Base-by-base conservation (phyloP, 1,140 invertebrate species). In the Scaptomyza hsui region DNA sequence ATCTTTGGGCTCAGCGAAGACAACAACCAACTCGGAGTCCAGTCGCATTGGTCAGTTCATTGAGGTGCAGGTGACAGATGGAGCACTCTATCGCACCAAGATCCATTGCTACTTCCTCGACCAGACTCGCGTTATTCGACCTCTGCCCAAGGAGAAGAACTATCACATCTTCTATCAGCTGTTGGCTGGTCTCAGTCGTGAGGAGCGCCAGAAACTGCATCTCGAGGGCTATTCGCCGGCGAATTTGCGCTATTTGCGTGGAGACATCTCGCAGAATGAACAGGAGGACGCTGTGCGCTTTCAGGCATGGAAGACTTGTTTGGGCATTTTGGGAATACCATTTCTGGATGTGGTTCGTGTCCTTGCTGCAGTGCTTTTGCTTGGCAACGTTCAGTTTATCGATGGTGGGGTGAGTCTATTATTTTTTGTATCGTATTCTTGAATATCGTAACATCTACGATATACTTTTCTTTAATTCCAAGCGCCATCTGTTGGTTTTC, bases 111-210 rank as follows among this genome's bases (percentile, higher is more conserved):
- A 98, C 89, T 98, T 98, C 92, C 59, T 91, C 57, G 97, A 99
- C 89, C 96, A 98, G 92, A 98, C 96, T 24, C 94, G 98, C 53
- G 97, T 98, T 12, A 97, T 98, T 61, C 93, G 94, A 24, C 96
- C 96, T 4, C 92, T 97, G 69, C 93, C 95, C 6, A 95, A 96
- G 82, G 97, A 98, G 92, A 97, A 98, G 85, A 99, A 98, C 92
- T 99, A 98, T 91, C 97, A 99, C 89, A 98, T 99, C 89, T 99
- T 99, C 93, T 99, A 99, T 92, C 97, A 99, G 92, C 96, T 99
- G 95, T 92, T 99, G 19, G 97, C 97, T 12, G 97, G 97, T 3
- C 93, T 99, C 1, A 95, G 95, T 10, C 92, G 94, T 45, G 97
- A 98, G 75, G 98, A 98, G 92, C 94, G 97, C 92, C 94, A 94